These are phyloP conservation scores for Acanthosepion esculentum DNA, from an alignment of 2,888 invertebrate species.

Conservation along the genomic window DNA sequence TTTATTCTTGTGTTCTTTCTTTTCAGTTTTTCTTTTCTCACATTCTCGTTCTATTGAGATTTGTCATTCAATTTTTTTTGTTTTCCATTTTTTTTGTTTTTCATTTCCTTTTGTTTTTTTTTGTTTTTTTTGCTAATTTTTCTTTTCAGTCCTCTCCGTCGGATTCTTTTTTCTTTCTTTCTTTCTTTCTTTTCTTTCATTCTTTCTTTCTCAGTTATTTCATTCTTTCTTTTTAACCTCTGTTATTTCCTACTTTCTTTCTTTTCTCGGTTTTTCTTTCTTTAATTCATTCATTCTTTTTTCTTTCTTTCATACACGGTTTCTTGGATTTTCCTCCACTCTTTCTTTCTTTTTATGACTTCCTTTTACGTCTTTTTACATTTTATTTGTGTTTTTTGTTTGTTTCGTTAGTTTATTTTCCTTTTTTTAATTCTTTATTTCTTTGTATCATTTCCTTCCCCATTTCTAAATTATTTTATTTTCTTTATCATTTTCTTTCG, in stretches of 20 bases:
- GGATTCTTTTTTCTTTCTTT: too few species aligned
- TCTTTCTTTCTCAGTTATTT: too few species aligned
- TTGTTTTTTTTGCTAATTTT: too few species aligned
- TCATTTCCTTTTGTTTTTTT: too few species aligned
- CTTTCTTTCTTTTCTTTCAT: neutral
- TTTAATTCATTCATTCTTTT: neutral
- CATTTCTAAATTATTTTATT: neutral
- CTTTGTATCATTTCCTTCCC: neutral
- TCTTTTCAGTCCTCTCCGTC: too few species aligned
- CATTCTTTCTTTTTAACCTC: neutral
- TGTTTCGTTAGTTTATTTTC: neutral
- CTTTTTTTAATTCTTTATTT: neutral
- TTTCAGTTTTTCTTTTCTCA: neutral
- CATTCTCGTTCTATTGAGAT: neutral
- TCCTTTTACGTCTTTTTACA: neutral
- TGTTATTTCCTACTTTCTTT: neutral
- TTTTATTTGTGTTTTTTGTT: neutral
- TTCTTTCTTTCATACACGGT: neutral
- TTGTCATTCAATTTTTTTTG: neutral
- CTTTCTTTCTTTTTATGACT: too few species aligned
- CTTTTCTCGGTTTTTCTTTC: neutral
- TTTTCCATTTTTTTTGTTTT: neutral
- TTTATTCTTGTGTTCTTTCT: neutral
- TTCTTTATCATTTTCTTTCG: neutral
- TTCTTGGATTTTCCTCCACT: too few species aligned